Percentiles rank a stretch among this genome's conserved stretches.
Evolutionary conservation across 2,888 invertebrate genomes (phyloP).

Genomic region (Phalangium opilio): DNA sequence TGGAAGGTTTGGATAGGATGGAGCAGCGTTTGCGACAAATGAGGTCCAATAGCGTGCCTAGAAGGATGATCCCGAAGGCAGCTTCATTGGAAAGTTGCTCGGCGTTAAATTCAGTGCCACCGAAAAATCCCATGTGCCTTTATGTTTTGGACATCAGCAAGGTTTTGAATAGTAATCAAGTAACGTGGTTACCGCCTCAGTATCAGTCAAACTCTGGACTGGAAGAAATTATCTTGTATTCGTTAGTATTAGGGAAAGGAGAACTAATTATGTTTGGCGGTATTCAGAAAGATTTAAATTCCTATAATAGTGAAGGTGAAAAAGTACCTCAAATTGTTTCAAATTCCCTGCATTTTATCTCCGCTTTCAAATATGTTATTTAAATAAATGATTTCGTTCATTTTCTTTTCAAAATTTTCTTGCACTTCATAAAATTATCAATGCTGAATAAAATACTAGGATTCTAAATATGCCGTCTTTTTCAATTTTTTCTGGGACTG

Average conservation of each 20-base stretch:
- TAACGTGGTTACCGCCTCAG: slow-evolving; percentile 26
- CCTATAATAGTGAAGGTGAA: slow-evolving; percentile 36
- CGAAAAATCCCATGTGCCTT: slow-evolving; percentile 53
- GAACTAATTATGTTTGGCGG: slow-evolving; percentile 95
- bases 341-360: slow-evolving; percentile 58
- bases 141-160: slow-evolving; percentile 71
- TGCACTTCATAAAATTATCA: too few species aligned
- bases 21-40: slow-evolving; percentile 37
- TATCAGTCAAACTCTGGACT: slow-evolving; percentile 36
- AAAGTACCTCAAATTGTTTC: slow-evolving; percentile 51
- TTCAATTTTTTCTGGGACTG: too few species aligned
- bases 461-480: too few species aligned
- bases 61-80: slow-evolving; percentile 10
- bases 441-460: too few species aligned
- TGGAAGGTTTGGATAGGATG: slow-evolving; percentile 47
- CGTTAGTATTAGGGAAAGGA: slow-evolving; percentile 71
- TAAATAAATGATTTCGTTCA: too few species aligned
- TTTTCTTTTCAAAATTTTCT: too few species aligned
- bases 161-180: slow-evolving; percentile 46
- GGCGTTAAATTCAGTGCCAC: not conserved
- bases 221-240: slow-evolving; percentile 77
- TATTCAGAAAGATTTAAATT: slow-evolving; percentile 56
- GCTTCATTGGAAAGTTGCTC: slow-evolving; percentile 32
- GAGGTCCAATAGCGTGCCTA: slow-evolving; percentile 24
- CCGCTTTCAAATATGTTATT: slow-evolving; percentile 39